phyloP scores from a whole-genome alignment of 2,888 invertebrate genomes.

The Andrena trimmerana region DNA sequence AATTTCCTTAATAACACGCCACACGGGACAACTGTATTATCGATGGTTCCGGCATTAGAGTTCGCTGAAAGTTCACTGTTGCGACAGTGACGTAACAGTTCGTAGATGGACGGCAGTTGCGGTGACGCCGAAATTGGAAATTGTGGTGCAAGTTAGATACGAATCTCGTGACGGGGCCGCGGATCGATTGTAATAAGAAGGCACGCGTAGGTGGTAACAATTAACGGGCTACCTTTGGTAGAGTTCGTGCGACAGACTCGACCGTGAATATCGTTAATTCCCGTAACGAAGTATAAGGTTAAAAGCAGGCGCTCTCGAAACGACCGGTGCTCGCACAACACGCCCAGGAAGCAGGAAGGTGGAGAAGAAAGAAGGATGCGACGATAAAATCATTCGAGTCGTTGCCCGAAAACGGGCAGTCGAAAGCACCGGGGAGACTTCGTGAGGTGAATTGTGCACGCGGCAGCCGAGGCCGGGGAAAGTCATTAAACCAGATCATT shows the following conservation, averaged over 20 bases:
- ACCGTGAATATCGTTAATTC: slow-evolving; percentile 63
- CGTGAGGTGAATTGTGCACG: slow-evolving; percentile 55
- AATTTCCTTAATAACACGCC: no score
- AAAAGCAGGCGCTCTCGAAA: slow-evolving; percentile 58
- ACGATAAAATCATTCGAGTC: slow-evolving; percentile 77
- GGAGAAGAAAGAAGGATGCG: slow-evolving; percentile 70
- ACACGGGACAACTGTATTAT: no score
- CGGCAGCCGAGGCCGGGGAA: slow-evolving; percentile 37
- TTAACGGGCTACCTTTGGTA: slow-evolving; percentile 21
- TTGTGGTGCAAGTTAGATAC: not conserved
- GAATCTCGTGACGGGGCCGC: not conserved
- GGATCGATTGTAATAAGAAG: not conserved
- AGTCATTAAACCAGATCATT: slow-evolving; percentile 70
- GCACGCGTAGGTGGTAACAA: not conserved
- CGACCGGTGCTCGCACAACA: slow-evolving; percentile 58
- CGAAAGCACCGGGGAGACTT: slow-evolving; percentile 55
- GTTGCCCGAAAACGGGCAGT: slow-evolving; percentile 76
- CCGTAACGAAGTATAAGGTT: slow-evolving; percentile 64
- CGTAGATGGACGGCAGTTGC: no score
- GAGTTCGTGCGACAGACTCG: slow-evolving; percentile 42
- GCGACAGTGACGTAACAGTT: no score
- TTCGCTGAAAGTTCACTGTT: no score
- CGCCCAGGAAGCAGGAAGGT: slow-evolving; percentile 72
- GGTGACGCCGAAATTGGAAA: no score
- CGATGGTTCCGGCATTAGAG: no score